These are phyloP conservation scores for Mamestra brassicae DNA, from an alignment of 2,888 invertebrate genomes.

Conservation along the genomic window DNA sequence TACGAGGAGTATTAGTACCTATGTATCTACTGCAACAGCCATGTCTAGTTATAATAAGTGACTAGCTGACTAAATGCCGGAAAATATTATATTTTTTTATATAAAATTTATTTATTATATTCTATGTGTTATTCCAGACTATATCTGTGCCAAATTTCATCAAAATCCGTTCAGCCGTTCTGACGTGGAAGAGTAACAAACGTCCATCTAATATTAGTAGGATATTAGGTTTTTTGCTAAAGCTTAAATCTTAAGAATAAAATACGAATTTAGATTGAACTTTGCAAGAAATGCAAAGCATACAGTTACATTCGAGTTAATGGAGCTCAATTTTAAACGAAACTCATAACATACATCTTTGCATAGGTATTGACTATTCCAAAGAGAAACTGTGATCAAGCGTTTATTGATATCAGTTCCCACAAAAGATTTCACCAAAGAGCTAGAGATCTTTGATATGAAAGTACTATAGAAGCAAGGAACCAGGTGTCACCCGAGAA, in stretches of 20 bases:
- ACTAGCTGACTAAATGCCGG: too few relatives aligned
- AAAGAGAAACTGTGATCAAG: neutral
- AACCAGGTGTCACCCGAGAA: conserved; percentile 33
- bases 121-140: too few relatives aligned
- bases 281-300: neutral
- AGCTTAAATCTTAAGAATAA: neutral
- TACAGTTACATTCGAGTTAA: neutral
- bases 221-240: neutral
- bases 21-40: neutral
- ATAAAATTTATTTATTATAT: too few relatives aligned
- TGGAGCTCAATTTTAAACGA: neutral
- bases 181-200: too few relatives aligned
- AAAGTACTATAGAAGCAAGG: conserved; percentile 11
- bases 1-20: neutral
- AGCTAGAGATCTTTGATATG: conserved; percentile 3
- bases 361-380: neutral
- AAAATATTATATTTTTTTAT: too few relatives aligned
- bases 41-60: too few relatives aligned
- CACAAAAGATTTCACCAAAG: conserved; percentile 14
- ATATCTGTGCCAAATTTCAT: too few relatives aligned
- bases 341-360: conserved; percentile 1
- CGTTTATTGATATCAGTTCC: neutral
- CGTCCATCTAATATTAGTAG: too few relatives aligned
- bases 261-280: neutral
- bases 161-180: too few relatives aligned